These are phyloP conservation scores for Propithecus coquereli DNA, from an alignment of 2,113 vertebrate genomes.

Conservation along the genomic window DNA sequence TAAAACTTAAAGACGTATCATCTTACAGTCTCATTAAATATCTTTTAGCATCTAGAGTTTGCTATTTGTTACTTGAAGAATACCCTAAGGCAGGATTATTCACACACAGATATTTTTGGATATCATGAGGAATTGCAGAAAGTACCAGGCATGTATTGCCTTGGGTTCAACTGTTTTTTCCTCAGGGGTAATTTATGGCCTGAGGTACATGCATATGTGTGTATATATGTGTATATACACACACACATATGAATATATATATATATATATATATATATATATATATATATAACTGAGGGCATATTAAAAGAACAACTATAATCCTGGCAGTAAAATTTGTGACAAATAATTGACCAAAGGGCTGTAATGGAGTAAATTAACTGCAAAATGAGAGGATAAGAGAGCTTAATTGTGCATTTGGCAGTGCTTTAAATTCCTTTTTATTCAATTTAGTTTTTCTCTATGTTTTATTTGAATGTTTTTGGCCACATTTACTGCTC, in stretches of 20 bases:
- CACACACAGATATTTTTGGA: neutral
- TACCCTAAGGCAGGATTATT: neutral
- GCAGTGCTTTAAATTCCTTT: neutral
- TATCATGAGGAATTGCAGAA: neutral
- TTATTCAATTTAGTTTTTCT: neutral
- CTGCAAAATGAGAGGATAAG: slow-evolving; percentile 6
- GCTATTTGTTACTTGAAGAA: slow-evolving; percentile 9
- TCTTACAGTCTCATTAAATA: neutral
- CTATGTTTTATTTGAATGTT: slow-evolving; percentile 27
- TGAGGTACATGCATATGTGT: neutral
- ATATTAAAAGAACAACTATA: slow-evolving; percentile 1
- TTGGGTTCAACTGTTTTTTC: neutral
- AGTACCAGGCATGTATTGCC: neutral
- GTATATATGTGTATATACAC: neutral
- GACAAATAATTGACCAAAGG: neutral
- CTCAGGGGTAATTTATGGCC: neutral
- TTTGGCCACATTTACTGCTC: neutral
- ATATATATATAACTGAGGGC: neutral
- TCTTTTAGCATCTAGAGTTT: neutral
- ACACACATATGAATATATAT: accelerated
- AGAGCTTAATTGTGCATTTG: slow-evolving; percentile 35
- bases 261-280: neutral
- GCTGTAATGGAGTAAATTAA: slow-evolving; percentile 39
- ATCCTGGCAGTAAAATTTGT: slow-evolving; percentile 14
- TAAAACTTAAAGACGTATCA: neutral